Base-by-base conservation (phyloP, 2,113 vertebrate species). In the Condylura cristata region DNA sequence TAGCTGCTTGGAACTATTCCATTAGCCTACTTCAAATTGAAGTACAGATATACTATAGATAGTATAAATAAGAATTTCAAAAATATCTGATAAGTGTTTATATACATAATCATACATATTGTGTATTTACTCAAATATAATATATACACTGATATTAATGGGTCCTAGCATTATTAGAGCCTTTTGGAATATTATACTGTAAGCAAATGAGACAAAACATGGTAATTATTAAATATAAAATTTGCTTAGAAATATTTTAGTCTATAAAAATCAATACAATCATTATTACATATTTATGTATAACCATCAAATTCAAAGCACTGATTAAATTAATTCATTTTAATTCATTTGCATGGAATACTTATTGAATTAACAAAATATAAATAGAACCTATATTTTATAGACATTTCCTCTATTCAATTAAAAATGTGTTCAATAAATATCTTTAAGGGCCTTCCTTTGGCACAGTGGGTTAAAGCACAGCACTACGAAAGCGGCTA, bases 201-300 rank as follows among this genome's bases (percentile, higher is more conserved):
- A 8, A 39, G 5, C 3, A 48, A 44, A 53, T 24, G 8, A 37
- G 20, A 2, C 3, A 41, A 92, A 61, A 28, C n/a, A 8, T 30
- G 5, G 1, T 46, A 6, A 1, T 0, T 3, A 2, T 44, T 53
- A 79, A 63, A 32, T 13, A 32, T 51, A 18, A 65, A 80, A 2
- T n/a, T 3, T 39, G 20, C 56, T 18, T 11, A 18, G 56, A 24
- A 17, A 65, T 60, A 87, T 78, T 20, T 2, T 87, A 10, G 3
- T 95, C 9, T 70, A 89, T 84, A 66, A 81, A 94, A 91, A 85
- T 74, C 22, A 93, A 91, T 95, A 22, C 3, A 75, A 34, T 80
- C 89, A 91, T 78, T 93, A 87, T 37, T 74, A 28, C 13, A 56
- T 90, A 30, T 48, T 94, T 13, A 80, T 1, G 20, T 80, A 5